Base-by-base conservation (phyloP, 2,888 invertebrate genomes). In the Drosophila colorata region DNA sequence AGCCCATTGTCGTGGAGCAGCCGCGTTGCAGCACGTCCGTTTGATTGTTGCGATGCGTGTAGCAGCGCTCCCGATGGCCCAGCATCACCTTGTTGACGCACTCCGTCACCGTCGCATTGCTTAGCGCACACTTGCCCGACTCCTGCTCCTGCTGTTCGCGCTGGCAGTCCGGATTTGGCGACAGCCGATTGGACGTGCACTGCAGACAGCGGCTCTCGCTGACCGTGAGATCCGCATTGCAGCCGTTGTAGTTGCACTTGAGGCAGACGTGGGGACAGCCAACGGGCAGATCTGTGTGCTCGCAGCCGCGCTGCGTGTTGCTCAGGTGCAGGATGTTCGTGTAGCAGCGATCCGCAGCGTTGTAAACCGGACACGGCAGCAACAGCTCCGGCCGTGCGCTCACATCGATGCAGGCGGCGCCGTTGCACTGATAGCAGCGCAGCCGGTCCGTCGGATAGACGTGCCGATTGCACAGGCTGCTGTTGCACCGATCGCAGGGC, bases 161-260 rank as follows among this genome's bases (percentile, higher is more conserved):
- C 44, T 80, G 77, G 20, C 91, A 90, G 2, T 68, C 73, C 0
- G 75, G 59, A 43, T 89, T 82, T 8, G 87, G 74, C 0, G 74
- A 16, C 1, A 68, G 9, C 0, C 72, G 69, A 18, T 46, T 78
- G 49, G 82, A 84, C 1, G 76, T 78, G 61, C 90, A 90, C 38
- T 83, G 61, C 0, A 86, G 64, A 8, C 91, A 90, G 16, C 65
- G 75, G n/a, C 75, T 69, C 20, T 85, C 78, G 20, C 49, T 78
- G 6, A 90, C 59, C 0, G 90, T 91, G 7, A 49, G 41, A 59
- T 89, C 83, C 3, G 77, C 71, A 31, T 90, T 90, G 70, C 91
- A 90, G 1, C 89, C 90, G 33, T 87, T 80, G 43, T 84, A 87
- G 74, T 90, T 90, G 79, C 91, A 90, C 66, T 90, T 90, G 16